These are phyloP conservation scores for Propithecus deckenii DNA, from an alignment of 2,797 vertebrate genomes.

Conservation along the genomic window DNA sequence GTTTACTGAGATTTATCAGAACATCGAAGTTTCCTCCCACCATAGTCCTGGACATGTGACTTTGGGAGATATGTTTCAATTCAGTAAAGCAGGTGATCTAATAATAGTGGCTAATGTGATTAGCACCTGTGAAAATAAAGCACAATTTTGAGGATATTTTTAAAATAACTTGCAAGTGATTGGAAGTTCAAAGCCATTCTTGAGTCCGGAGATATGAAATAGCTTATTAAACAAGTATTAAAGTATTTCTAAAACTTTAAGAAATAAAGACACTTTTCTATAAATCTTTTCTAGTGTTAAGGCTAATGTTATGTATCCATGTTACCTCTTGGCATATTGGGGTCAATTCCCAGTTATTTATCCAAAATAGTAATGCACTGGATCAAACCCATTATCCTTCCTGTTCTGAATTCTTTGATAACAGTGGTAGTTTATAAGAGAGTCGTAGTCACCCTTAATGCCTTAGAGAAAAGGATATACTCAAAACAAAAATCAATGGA, in stretches of 20 bases:
- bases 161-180: conserved; percentile 27
- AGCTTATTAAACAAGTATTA: conserved; percentile 46
- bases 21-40: background rate
- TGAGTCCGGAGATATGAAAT: background rate
- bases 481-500: conserved; percentile 55
- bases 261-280: conserved; percentile 36
- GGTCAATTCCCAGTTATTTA: background rate
- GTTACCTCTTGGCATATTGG: conserved; percentile 21
- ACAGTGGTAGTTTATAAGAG: conserved; percentile 23
- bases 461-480: background rate
- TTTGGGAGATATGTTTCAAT: background rate
- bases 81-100: conserved; percentile 31
- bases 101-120: conserved; percentile 5
- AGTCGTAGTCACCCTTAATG: background rate
- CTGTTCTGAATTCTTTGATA: conserved; percentile 16
- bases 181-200: conserved; percentile 43
- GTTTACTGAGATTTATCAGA: conserved; percentile 26
- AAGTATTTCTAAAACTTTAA: conserved; percentile 35
- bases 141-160: conserved; percentile 29
- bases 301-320: background rate
- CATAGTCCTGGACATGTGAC: background rate
- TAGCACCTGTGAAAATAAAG: conserved; percentile 25
- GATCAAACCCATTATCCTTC: conserved; percentile 2
- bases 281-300: conserved; percentile 31
- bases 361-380: background rate